Base-by-base conservation (phyloP, 2,888 invertebrate species). In the Xestia c-nigrum region DNA sequence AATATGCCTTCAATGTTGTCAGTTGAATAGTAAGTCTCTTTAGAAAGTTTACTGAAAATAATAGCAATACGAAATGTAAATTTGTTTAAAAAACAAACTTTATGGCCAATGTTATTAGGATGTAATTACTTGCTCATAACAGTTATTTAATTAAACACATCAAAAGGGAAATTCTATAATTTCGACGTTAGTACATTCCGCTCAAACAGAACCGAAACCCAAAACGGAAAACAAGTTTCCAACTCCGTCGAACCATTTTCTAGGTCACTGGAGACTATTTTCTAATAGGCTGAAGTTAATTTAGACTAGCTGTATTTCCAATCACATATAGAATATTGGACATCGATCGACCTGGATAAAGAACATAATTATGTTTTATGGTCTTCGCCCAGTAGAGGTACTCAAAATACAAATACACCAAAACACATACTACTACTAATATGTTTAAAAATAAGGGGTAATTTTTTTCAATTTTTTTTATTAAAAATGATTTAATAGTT, bases 191-290 rank as follows among this genome's bases (percentile, higher is more conserved):
- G 21, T 61, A 71, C 21, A 61, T 47, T 70, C 50, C 43, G 14
- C 16, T 31, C 16, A 31, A 57, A 65, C 21, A 46, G 57, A 38
- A 38, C 14, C 6, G 3, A n/a, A 47, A 12, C 47, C 57, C 14
- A 67, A 74, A 84, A 50, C 10, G 40, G 55, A 66, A 68, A 76
- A 63, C 72, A 67, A 79, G 73, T 87, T 81, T 7, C 61, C 16
- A 75, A 72, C 72, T 87, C 55, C 46, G 66, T 46, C 64, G 64
- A 66, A 78, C 50, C 52, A 71, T 81, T 85, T 81, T 76, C 72
- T 76, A 78, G 70, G 31, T 40, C 47, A 79, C 65, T 65, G 65
- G 64, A 73, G 50, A 64, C 63, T 72, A 63, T 76, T 76, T 76
- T 63, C 71, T 69, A 76, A 66, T 78, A 68, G 61, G 52, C 65